Base-by-base conservation (phyloP, 2,797 vertebrate species). In the Sebastes kiyomatsui region DNA sequence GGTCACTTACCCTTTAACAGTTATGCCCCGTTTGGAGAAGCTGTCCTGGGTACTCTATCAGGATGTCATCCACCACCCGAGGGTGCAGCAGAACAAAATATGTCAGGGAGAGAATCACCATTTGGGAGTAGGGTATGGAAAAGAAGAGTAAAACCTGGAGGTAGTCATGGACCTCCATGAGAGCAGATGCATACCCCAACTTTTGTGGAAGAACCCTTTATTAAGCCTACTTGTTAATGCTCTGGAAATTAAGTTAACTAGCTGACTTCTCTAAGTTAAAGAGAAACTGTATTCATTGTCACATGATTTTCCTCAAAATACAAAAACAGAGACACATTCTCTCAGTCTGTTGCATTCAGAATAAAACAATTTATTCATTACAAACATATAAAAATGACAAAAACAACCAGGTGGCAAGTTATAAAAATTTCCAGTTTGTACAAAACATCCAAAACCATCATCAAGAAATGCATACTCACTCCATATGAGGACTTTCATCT, bases 301-400 rank as follows among this genome's bases (percentile, higher is more conserved):
- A 79, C 75, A 75, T 71, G 23, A 28, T 67, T 62, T 46, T 32
- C 16, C 6, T 75, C 2, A 32, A 52, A 66, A 35, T 33, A 33
- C 7, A 62, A 23, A 46, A 11, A 74, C 16, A 18, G 0, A 14
- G 72, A 5, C 11, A 80, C 6, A 30, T 28, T 56, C 12, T 64
- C 49, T 32, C 28, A 58, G n/a, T 75, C n/a, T 38, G 52, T 12
- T 75, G 75, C 67, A 73, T 90, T 90, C 64, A 81, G 81, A 92
- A 94, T 95, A 94, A 91, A 93, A 90, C 85, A 77, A 88, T 96
- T 95, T 96, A 94, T 95, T 96, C 77, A 86, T 92, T 93, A 94
- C 83, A 94, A 95, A 92, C 92, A 93, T 96, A 94, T 91, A 95
- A 95, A 96, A 95, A 92, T 89, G 82, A 92, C 90, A 94, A 91